phyloP scores from a whole-genome alignment of 2,797 vertebrate species.

The Champsocephalus gunnari region DNA sequence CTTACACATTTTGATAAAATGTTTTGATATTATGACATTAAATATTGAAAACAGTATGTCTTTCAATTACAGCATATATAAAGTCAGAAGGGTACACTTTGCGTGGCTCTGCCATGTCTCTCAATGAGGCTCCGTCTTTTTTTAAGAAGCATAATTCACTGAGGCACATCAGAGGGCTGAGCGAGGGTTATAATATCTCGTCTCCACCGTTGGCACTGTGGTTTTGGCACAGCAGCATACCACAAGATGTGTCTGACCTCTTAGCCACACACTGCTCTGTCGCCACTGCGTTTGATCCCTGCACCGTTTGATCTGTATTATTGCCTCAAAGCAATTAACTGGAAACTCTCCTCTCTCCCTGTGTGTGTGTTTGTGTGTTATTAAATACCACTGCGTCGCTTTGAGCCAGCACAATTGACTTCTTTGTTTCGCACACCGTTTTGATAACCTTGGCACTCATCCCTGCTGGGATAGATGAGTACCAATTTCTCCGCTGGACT shows the following conservation, averaged over 20 bases:
- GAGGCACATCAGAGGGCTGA: slow-evolving; percentile 42
- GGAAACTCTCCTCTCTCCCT: slow-evolving; percentile 60
- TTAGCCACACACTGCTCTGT: slow-evolving; percentile 57
- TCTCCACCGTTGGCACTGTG: slow-evolving; percentile 29
- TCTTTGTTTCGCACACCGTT: slow-evolving; percentile 74
- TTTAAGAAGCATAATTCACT: slow-evolving; percentile 41
- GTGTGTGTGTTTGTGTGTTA: slow-evolving; percentile 56
- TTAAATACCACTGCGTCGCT: slow-evolving; percentile 78
- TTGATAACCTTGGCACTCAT: slow-evolving; percentile 68
- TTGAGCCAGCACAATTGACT: slow-evolving; percentile 78
- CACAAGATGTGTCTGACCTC: slow-evolving; percentile 61
- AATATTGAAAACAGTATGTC: slow-evolving; percentile 2
- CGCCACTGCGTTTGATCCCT: slow-evolving; percentile 75
- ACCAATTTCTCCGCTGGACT: slow-evolving; percentile 46
- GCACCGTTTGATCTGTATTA: slow-evolving; percentile 75
- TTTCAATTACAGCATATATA: background rate
- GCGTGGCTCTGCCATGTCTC: slow-evolving; percentile 3
- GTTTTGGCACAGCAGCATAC: slow-evolving; percentile 38
- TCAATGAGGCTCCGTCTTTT: slow-evolving; percentile 44
- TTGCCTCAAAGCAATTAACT: slow-evolving; percentile 79
- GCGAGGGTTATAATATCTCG: slow-evolving; percentile 35
- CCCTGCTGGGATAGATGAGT: slow-evolving; percentile 51
- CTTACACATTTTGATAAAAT: background rate
- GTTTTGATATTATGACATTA: slow-evolving; percentile 2
- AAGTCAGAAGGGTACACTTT: slow-evolving; percentile 2